Evolutionary conservation across 2,113 vertebrate species (phyloP).

Genomic region (Platysternon megacephalum): DNA sequence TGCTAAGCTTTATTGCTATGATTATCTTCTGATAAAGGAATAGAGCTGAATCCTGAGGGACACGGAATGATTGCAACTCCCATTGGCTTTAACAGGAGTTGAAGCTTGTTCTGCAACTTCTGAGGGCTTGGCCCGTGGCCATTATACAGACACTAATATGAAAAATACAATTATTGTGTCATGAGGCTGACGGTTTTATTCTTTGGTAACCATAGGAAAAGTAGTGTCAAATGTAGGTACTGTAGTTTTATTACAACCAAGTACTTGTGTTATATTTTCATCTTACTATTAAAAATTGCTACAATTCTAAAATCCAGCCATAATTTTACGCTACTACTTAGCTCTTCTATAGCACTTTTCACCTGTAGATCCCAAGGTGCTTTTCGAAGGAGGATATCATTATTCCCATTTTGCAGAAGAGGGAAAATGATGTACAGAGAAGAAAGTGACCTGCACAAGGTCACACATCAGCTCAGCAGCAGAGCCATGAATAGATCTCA

Average conservation of each 20-base stretch:
- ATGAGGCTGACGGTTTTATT: neutral
- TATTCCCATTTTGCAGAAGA: neutral
- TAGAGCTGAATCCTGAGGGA: neutral
- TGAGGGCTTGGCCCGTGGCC: neutral
- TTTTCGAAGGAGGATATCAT: neutral
- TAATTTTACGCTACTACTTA: neutral
- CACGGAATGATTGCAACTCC: neutral
- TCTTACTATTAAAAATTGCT: neutral
- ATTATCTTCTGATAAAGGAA: neutral
- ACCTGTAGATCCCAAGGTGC: neutral
- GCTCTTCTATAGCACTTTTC: neutral
- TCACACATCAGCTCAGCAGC: neutral
- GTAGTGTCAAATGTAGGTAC: neutral
- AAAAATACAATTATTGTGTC: neutral
- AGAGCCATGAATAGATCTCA: rapidly evolving
- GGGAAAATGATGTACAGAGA: neutral
- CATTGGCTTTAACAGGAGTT: rapidly evolving
- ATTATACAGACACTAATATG: neutral
- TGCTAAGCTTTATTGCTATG: neutral
- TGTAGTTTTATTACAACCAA: neutral
- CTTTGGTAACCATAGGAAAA: neutral
- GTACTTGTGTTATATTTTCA: neutral
- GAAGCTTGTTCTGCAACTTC: neutral
- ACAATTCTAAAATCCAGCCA: neutral
- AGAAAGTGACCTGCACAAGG: neutral